Evolutionary conservation across 2,888 invertebrate genomes (phyloP), one percentile per base, ranked within the genome.

Genomic region (Fragum fragum): DNA sequence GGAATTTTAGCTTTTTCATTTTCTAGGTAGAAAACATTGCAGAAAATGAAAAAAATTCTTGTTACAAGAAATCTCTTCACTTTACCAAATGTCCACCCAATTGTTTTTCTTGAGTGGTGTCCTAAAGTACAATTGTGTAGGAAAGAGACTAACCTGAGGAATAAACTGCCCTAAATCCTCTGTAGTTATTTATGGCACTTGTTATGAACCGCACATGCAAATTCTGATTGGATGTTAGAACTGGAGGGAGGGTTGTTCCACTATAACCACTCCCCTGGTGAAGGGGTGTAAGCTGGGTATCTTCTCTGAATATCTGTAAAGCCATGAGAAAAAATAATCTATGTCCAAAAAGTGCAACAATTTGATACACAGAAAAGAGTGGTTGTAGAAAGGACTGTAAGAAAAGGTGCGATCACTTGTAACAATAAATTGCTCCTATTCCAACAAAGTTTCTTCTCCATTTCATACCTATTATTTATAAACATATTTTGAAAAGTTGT

Each of bases 141-240:
- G n/a, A n/a, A 36, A 23, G n/a, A 21, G 7, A 70, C 74, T 21
- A 70, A 88, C 90, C 90, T 73, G 89, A 73, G 14, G 88, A 84
- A 69, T 85, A 91, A 2, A 52, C 71, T 5, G 89, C 89, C 1
- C 21, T 72, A 71, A 90, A 91, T 39, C 91, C 91, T 7, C 26
- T 66, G 0, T 61, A 63, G 21, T 81, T 73, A 0, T 79, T 85
- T 5, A 85, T 68, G 9, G 88, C 91, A 78, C 90, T 87, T 9
- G 90, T 90, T 0, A 52, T 81, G 59, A 91, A 78, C n/a, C 55
- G 57, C 7, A 91, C 16, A 23, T 72, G 79, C 16, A 90, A 26
- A 2, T 75, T 68, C 1, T 81, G 78, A 11, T 71, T 63, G 1
- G 89, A 84, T 28, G 72, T 72, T 1, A 87, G 32, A 1, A 71